Base-by-base conservation (phyloP, 2,888 invertebrate species). In the Harpalus rufipes region DNA sequence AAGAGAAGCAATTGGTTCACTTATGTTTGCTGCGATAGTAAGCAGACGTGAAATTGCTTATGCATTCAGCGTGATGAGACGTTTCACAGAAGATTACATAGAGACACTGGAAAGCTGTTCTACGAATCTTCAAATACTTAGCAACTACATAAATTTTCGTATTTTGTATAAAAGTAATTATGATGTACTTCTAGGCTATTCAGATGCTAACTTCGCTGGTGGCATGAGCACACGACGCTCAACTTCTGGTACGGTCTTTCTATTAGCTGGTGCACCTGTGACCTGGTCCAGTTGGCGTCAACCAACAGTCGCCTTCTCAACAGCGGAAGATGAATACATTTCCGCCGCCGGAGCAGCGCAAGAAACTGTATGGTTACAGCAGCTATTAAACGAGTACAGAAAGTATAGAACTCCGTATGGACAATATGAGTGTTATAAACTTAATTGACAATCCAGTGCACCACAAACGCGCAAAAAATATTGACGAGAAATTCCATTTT, bases 21-120 rank as follows among this genome's bases (percentile, higher is more conserved):
- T 87, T 1, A 85, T 87, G 86, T 86, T 78, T 85, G 74, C 85
- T 16, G 85, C 86, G 0, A 81, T 86, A 21, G 82, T 86, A 3
- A 80, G 86, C 1, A 56, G 87, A 61, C 86, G 86, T 16, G 87
- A 87, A 18, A 87, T 87, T 14, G 81, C 84, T 78, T 87, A 81
- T 51, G 84, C 87, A 0, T 85, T 86, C 2, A 86, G 81, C 58
- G 21, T 84, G 58, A 83, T 86, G 4, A 87, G 86, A 16, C 59
- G 86, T 72, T 87, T 80, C 41, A 44, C 84, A 6, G 83, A 85
- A 5, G 81, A 84, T 2, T 65, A 81, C 72, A 0, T 14, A 32
- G 25, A 61, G 63, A 10, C 86, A 87, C 21, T 86, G 86, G 85
- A 85, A 79, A n/a, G 86, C 86, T 4, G 86, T 87, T 0, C 87